Percentiles rank a stretch among this genome's conserved stretches.
Evolutionary conservation across 2,113 vertebrate genomes (phyloP).

Genomic region (Emberiza fucata): DNA sequence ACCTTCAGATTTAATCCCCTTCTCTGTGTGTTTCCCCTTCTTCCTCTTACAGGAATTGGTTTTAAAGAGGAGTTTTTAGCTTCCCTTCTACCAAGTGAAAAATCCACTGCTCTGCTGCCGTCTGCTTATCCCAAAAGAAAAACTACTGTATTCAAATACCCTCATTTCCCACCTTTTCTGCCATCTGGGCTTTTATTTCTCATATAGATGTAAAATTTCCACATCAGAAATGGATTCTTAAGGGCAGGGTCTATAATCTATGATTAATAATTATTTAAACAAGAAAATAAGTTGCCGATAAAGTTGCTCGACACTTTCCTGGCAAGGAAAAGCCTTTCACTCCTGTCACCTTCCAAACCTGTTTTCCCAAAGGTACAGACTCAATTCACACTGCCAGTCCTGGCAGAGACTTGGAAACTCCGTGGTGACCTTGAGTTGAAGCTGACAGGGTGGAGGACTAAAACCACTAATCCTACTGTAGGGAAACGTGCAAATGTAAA

Average conservation of each 20-base stretch:
- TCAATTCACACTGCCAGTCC: neutral
- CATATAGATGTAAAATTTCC: fast-evolving
- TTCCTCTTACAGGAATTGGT: neutral
- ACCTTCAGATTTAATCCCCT: neutral
- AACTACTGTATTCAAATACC: neutral
- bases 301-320: neutral
- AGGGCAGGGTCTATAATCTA: neutral
- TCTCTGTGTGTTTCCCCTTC: neutral
- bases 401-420: neutral
- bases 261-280: neutral
- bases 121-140: neutral
- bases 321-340: neutral
- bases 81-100: neutral
- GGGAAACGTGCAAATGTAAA: fast-evolving
- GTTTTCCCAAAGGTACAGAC: neutral
- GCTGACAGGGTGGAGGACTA: neutral
- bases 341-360: neutral
- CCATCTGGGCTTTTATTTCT: neutral
- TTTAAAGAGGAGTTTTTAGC: neutral
- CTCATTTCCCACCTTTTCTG: neutral
- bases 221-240: neutral
- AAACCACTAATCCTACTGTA: neutral
- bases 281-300: neutral
- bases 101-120: neutral
- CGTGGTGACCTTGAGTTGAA: neutral